Percentiles rank a stretch among this genome's conserved stretches.
Conservation (phyloP, 2,888 invertebrate genomes). For the Meteorus cinctellus region DNA sequence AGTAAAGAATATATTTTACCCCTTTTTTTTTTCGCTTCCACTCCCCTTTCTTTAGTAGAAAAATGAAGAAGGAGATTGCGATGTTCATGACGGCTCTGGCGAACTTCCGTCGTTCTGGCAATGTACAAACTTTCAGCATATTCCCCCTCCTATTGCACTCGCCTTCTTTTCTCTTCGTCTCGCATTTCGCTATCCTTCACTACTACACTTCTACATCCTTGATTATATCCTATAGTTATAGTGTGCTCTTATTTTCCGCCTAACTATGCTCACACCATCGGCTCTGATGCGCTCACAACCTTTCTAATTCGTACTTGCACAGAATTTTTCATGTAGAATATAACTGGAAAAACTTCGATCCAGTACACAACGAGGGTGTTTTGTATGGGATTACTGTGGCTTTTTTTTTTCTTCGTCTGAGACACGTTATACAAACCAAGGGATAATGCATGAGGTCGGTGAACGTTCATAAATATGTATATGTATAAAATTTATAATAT, state of each 20-base stretch:
- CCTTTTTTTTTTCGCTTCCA: constrained; percentile 2
- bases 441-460: not conserved
- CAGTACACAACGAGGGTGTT: constrained; percentile 28
- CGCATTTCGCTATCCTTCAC: constrained; percentile 38
- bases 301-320: constrained; percentile 22
- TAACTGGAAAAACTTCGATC: constrained; percentile 3
- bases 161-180: constrained; percentile 22
- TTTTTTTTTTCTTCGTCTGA: not conserved
- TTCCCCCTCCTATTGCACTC: constrained; percentile 6
- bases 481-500: not conserved
- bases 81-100: constrained; percentile 14
- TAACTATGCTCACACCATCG: not conserved
- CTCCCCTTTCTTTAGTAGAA: constrained; percentile 14
- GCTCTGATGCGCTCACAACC: not conserved
- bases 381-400: constrained; percentile 7
- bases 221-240: not conserved
- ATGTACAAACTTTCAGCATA: constrained; percentile 22
- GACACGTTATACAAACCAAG: constrained; percentile 9
- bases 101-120: constrained; percentile 38
- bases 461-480: not conserved
- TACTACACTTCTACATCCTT: constrained; percentile 7
- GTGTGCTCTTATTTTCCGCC: constrained; percentile 3
- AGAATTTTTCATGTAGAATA: constrained; percentile 36
- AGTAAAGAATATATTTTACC: constrained; percentile 13
- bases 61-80: constrained; percentile 34